These are phyloP conservation scores for Sebastes hopkinsi DNA, from an alignment of 2,797 vertebrate genomes.

Conservation along the genomic window DNA sequence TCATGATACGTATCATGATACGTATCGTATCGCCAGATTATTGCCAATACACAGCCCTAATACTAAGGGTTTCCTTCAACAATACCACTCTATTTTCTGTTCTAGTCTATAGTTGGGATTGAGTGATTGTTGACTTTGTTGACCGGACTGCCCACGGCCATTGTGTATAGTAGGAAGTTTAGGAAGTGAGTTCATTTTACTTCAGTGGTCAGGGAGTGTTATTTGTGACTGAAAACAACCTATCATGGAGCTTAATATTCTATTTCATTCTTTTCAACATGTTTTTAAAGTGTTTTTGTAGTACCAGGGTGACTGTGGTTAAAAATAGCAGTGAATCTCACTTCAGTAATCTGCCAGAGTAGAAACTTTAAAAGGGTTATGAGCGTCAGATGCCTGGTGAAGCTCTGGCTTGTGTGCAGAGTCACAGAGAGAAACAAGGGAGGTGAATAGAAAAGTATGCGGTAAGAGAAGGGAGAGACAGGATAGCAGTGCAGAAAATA, in stretches of 20 bases:
- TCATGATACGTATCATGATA: too few species aligned
- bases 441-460: constrained; percentile 1
- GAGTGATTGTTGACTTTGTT: constrained; percentile 34
- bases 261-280: constrained; percentile 7
- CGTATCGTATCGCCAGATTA: too few species aligned
- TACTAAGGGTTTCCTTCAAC: not conserved
- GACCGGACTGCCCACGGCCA: constrained; percentile 49
- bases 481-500: constrained; percentile 6
- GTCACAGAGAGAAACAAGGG: constrained; percentile 10
- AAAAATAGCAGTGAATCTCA: constrained; percentile 60
- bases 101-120: constrained; percentile 2
- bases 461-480: constrained; percentile 1
- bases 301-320: constrained; percentile 9
- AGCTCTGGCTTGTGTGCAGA: not conserved
- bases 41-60: too few species aligned
- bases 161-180: constrained; percentile 78
- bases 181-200: constrained; percentile 77
- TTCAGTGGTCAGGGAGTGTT: constrained; percentile 43
- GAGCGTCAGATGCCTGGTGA: constrained; percentile 27
- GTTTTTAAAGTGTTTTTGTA: constrained; percentile 18
- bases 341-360: constrained; percentile 45
- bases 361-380: constrained; percentile 36
- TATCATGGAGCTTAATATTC: not conserved
- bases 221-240: constrained; percentile 51
- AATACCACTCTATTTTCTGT: constrained; percentile 26